These are phyloP conservation scores for Cliona cf. orientalis DNA, from an alignment of 37 sponge, comb jelly and placozoan species.

Conservation along the genomic window DNA sequence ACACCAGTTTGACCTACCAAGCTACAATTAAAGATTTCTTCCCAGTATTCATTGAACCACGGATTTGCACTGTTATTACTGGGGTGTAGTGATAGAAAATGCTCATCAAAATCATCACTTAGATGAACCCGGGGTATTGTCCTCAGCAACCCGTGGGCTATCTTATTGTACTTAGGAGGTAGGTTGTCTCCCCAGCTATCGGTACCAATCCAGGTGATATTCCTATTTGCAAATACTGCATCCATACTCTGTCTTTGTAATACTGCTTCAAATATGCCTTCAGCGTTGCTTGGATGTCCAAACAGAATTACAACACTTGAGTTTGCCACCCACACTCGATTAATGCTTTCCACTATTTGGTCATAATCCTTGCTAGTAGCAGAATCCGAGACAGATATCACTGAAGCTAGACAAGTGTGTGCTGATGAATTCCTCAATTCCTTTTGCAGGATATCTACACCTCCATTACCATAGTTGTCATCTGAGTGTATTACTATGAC, in stretches of 20 bases:
- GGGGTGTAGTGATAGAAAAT: conserved; percentile 63
- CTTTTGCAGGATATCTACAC: conserved; percentile 11
- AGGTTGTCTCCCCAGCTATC: conserved; percentile 76
- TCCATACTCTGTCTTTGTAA: not conserved
- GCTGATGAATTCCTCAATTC: not conserved
- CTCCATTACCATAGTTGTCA: conserved; percentile 57
- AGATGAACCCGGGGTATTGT: conserved; percentile 13
- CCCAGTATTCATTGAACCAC: conserved; percentile 80
- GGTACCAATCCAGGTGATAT: conserved; percentile 67
- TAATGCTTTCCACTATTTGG: not conserved
- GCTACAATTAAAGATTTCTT: conserved; percentile 53
- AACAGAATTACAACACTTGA: conserved; percentile 47
- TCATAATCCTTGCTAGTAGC: conserved; percentile 6
- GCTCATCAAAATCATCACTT: conserved; percentile 39
- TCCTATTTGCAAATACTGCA: not conserved
- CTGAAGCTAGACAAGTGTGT: conserved; percentile 5
- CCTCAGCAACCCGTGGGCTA: conserved; percentile 42
- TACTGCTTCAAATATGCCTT: conserved; percentile 21
- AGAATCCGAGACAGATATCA: not conserved
- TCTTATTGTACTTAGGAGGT: not conserved
- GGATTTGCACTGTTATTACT: conserved; percentile 52
- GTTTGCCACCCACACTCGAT: conserved; percentile 9
- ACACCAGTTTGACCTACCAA: not conserved
- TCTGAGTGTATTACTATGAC: conserved; percentile 25
- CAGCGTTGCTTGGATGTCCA: conserved; percentile 32